Conservation (phyloP, 2,113 vertebrate genomes). For the Calidris pugnax region DNA sequence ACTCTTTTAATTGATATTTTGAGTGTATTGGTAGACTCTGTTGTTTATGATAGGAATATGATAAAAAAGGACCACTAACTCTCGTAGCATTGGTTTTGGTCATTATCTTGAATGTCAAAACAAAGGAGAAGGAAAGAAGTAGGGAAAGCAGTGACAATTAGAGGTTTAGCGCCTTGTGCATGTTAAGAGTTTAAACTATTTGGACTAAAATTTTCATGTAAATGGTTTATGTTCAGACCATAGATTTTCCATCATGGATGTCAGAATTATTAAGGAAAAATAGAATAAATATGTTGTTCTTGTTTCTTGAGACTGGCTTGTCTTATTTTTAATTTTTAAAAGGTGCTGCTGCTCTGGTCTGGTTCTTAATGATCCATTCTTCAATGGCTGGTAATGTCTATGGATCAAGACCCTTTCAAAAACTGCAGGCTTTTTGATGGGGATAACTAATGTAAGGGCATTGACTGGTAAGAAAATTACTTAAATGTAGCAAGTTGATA, state of each 20-base stretch:
- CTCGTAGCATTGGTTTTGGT: not conserved
- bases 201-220: not conserved
- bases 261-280: not conserved
- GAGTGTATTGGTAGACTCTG: not conserved
- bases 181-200: not conserved
- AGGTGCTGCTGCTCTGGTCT: not conserved
- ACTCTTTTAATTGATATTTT: not conserved
- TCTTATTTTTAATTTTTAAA: not conserved
- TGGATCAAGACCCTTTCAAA: not conserved
- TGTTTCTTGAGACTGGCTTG: not conserved
- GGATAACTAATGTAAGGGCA: not conserved
- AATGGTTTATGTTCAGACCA: not conserved
- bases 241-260: not conserved
- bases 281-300: not conserved
- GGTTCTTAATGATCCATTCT: not conserved
- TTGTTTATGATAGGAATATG: not conserved
- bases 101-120: not conserved
- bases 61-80: not conserved
- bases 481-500: not conserved
- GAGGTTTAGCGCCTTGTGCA: not conserved
- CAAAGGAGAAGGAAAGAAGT: not conserved
- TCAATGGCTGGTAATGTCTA: not conserved
- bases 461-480: not conserved
- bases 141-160: not conserved
- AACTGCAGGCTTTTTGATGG: not conserved